These are phyloP conservation scores for Ganaspis sp. DNA, from an alignment of 1,140 invertebrate genomes.

Conservation along the genomic window DNA sequence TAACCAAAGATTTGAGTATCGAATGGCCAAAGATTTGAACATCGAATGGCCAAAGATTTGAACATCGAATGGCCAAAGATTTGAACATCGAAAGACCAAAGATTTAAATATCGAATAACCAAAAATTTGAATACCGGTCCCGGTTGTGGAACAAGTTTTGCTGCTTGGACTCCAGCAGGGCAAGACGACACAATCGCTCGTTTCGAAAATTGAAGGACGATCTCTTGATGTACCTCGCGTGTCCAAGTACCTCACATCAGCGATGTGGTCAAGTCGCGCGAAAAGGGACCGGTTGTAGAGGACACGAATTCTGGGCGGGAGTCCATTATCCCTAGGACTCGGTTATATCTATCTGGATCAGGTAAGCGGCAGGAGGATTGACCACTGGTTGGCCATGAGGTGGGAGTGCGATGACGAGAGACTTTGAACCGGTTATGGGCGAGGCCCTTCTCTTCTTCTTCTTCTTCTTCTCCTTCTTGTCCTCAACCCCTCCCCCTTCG, in stretches of 20 bases:
- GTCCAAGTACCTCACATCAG: not conserved
- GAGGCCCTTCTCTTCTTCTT: slow-evolving; percentile 64
- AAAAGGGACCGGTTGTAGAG: slow-evolving; percentile 51
- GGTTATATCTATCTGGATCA: slow-evolving; percentile 60
- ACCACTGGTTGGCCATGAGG: slow-evolving; percentile 50
- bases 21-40: not conserved
- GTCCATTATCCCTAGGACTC: slow-evolving; percentile 56
- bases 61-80: no score
- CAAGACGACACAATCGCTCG: not conserved
- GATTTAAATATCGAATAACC: no score
- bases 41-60: no score
- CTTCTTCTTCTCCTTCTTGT: slow-evolving; percentile 49
- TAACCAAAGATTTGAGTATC: not conserved
- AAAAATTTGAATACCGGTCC: no score
- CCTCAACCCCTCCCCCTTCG: no score
- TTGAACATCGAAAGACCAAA: not conserved
- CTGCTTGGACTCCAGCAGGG: not conserved
- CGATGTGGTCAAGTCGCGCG: slow-evolving; percentile 38
- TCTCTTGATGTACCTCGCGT: not conserved
- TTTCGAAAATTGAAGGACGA: not conserved
- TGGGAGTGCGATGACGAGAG: slow-evolving; percentile 67
- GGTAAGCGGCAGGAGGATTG: slow-evolving; percentile 58
- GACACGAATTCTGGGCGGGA: slow-evolving; percentile 50
- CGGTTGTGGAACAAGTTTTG: not conserved
- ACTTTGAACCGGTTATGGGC: slow-evolving; percentile 76